These are phyloP conservation scores for Palythoa caribaeorum DNA, from an alignment of 92 coral and sea anemone species.

Conservation along the genomic window DNA sequence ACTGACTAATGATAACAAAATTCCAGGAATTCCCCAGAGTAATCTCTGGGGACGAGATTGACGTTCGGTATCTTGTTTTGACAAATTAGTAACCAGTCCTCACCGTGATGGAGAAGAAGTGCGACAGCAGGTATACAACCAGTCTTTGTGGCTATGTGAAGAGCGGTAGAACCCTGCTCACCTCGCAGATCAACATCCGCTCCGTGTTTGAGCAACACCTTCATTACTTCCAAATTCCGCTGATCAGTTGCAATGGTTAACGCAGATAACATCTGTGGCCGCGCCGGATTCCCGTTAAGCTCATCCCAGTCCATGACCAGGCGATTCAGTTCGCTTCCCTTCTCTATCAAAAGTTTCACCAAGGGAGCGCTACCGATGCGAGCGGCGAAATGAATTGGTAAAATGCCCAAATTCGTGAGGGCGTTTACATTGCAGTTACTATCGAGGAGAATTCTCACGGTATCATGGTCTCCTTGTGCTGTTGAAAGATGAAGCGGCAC, in stretches of 20 bases:
- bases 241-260: slow-evolving; percentile 30
- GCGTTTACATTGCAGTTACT: slow-evolving; percentile 21
- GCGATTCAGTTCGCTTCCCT: slow-evolving; percentile 25
- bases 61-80: background rate
- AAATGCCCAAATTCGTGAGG: slow-evolving; percentile 4
- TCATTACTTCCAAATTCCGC: slow-evolving; percentile 35
- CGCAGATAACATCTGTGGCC: slow-evolving; percentile 28
- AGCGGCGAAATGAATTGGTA: slow-evolving; percentile 31
- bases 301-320: slow-evolving; percentile 18
- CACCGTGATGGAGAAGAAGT: slow-evolving; percentile 33
- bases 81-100: background rate
- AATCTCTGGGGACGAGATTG: background rate
- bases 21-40: too few species aligned
- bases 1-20: too few species aligned
- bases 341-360: slow-evolving; percentile 15
- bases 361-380: slow-evolving; percentile 4
- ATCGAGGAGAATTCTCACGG: slow-evolving; percentile 23
- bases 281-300: background rate
- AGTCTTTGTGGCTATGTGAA: slow-evolving; percentile 21
- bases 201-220: slow-evolving; percentile 25
- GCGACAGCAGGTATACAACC: background rate
- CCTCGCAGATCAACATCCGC: slow-evolving; percentile 12
- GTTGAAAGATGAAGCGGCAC: slow-evolving; percentile 18
- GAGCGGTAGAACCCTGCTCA: slow-evolving; percentile 1
- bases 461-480: slow-evolving; percentile 7